Percentiles rank a stretch among this genome's conserved stretches.
Conservation (phyloP, 2,888 invertebrate species). For the Plebejus argus region DNA sequence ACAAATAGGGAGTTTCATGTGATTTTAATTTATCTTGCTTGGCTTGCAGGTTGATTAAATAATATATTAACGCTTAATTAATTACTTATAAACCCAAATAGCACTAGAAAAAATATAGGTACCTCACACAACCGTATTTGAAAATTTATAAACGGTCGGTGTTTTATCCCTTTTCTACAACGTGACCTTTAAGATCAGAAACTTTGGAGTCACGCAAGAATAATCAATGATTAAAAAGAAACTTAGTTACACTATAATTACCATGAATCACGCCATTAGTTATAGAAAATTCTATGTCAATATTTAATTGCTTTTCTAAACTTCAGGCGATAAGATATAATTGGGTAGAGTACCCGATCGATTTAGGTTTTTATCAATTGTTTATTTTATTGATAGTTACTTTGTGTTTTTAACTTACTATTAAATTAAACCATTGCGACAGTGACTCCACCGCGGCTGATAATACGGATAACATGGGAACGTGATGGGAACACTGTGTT, state of each 20-base stretch:
- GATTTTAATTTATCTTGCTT: too few species aligned
- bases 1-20: too few species aligned
- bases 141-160: neutral
- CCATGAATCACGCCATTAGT: constrained; percentile 16
- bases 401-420: too few species aligned
- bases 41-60: too few species aligned
- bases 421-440: too few species aligned
- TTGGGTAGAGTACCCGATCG: neutral
- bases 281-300: constrained; percentile 9
- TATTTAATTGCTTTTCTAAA: neutral
- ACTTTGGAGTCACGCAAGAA: constrained; percentile 20
- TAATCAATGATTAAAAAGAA: constrained; percentile 15
- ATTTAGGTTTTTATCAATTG: neutral
- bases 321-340: constrained; percentile 7
- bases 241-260: constrained; percentile 8
- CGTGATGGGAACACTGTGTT: too few species aligned
- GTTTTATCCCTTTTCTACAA: neutral
- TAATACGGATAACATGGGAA: too few species aligned
- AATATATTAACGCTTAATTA: too few species aligned
- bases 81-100: too few species aligned
- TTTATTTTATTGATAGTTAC: neutral
- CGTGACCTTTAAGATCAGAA: constrained; percentile 20
- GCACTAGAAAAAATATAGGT: too few species aligned
- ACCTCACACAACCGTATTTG: too few species aligned
- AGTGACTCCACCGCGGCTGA: too few species aligned